Evolutionary conservation across 1,140 invertebrate genomes (phyloP), one percentile per base, ranked within the genome.

Genomic region (Heliconius himera): DNA sequence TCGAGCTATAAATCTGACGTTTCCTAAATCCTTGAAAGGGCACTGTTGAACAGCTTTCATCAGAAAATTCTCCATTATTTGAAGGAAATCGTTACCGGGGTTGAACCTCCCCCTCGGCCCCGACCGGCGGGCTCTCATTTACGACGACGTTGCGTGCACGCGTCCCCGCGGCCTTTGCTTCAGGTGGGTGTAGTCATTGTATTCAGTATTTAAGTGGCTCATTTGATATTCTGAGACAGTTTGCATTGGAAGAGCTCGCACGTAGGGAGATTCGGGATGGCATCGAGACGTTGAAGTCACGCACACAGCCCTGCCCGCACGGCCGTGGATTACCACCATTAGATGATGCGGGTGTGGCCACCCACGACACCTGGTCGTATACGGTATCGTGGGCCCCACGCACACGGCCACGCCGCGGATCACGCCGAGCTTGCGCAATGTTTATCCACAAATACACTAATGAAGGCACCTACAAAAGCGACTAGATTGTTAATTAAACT

Each of bases 401-500:
- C 85, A 85, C 86, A 88, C 88, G 82, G 84, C 85, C 89, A 76
- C 80, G 79, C 41, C 73, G 80, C 74, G 82, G 77, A 87, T 89
- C 82, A 84, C 84, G 85, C 84, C 82, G 87, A 89, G 91, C 89
- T 91, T 90, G 89, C 88, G 86, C 88, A 87, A 89, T 93, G 91
- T 93, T 94, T 94, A 93, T 92, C 91, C 88, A 92, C 92, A 94
- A 94, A 94, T 93, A 94, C 89, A 93, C 93, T 94, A 94, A 94
- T 94, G 93, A 94, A 94, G 92, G 91, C 90, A 92, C 90, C 92
- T 92, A 92, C 93, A 91, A 92, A 94, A 93, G 91, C 93, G 88
- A 92, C 90, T 94, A 93, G 90, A 93, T 94, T 94, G 91, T 94
- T 94, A 94, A 94, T 94, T 94, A 93, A 94, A 94, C 91, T 93